These are phyloP conservation scores for Drosophila mulleri DNA, from an alignment of 2,888 invertebrate species.

Conservation along the genomic window DNA sequence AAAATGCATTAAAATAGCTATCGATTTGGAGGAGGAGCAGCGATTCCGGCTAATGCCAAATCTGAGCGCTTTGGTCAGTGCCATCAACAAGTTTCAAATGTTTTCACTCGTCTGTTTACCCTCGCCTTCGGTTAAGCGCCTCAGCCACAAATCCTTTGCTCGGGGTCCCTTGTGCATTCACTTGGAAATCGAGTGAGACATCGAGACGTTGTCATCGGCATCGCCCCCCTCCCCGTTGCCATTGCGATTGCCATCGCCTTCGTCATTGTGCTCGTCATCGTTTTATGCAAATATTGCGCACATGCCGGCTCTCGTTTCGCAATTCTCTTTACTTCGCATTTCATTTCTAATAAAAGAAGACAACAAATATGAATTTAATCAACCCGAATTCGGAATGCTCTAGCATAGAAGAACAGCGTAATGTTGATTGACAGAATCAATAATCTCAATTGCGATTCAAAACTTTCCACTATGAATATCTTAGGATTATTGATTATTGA, in stretches of 20 bases:
- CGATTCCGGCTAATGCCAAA: constrained; percentile 12
- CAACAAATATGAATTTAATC: not conserved
- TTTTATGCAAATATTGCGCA: constrained; percentile 72
- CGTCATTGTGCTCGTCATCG: constrained; percentile 31
- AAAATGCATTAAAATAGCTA: constrained; percentile 71
- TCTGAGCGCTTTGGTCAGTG: constrained; percentile 57
- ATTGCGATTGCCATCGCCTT: not conserved
- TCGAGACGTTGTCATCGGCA: constrained; percentile 50
- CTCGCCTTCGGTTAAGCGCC: constrained; percentile 49
- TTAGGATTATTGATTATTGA: not conserved
- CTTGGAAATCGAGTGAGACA: constrained; percentile 40
- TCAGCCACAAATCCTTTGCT: constrained; percentile 66
- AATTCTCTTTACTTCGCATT: constrained; percentile 3
- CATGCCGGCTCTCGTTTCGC: constrained; percentile 36
- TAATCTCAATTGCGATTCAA: not conserved
- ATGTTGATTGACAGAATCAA: no score
- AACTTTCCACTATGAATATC: not conserved
- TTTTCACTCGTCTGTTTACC: constrained; percentile 15
- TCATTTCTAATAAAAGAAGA: constrained; percentile 30
- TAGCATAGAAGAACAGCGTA: not conserved
- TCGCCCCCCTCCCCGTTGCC: not conserved
- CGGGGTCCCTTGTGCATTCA: constrained; percentile 53
- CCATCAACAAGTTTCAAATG: constrained; percentile 69
- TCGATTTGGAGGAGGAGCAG: constrained; percentile 52
- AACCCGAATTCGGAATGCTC: constrained; percentile 4